phyloP scores from a whole-genome alignment of 2,888 invertebrate genomes.

The Tupiocoris notatus region DNA sequence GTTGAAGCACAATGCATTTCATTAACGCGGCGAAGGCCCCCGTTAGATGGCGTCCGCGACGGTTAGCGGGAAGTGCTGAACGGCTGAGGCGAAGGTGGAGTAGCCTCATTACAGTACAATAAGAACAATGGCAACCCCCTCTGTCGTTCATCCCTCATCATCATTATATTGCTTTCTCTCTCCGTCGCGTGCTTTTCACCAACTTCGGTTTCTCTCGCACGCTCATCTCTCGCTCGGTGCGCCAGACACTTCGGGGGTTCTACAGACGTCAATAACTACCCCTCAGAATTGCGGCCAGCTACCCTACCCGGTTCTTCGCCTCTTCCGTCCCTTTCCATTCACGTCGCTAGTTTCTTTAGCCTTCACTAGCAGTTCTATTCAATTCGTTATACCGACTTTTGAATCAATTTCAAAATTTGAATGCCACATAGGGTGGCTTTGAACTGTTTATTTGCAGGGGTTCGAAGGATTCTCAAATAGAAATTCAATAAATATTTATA shows the following conservation, averaged over 20 bases:
- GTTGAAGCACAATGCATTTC: conserved; percentile 43
- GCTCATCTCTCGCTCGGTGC: conserved; percentile 7
- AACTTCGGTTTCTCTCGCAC: neutral
- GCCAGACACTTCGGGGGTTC: conserved; percentile 36
- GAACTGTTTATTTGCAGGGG: no score
- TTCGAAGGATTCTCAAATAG: no score
- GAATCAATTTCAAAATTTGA: no score
- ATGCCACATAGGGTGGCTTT: no score
- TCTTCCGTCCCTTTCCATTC: no score
- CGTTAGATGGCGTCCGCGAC: neutral
- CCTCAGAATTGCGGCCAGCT: conserved; percentile 41
- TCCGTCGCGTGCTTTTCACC: conserved; percentile 6
- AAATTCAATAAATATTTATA: no score
- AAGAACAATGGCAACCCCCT: conserved; percentile 48
- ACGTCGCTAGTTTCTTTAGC: no score
- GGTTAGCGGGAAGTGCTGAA: neutral
- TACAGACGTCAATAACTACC: conserved; percentile 44
- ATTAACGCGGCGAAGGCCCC: conserved; percentile 30
- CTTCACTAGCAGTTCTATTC: no score
- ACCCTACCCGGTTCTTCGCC: no score
- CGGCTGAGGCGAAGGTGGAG: conserved; percentile 19
- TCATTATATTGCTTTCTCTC: conserved; percentile 6
- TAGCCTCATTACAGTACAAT: conserved; percentile 49
- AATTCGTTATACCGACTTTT: no score
- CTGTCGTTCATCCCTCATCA: conserved; percentile 17